phyloP scores from a whole-genome alignment of 2,113 vertebrate genomes.

The Neotoma lepida region DNA sequence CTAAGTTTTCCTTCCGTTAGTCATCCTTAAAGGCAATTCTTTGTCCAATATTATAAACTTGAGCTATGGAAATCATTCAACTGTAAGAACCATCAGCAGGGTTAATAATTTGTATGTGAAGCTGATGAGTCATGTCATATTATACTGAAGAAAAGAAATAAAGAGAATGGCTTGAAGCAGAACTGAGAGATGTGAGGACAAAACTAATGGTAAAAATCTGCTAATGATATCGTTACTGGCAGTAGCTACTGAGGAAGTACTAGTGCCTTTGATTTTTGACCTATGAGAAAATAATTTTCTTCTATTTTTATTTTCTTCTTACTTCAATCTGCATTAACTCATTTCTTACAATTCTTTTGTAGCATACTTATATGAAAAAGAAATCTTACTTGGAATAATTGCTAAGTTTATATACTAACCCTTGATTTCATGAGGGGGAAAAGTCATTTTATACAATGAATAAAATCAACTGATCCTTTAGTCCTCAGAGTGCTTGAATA shows the following conservation, averaged over 20 bases:
- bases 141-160: not conserved
- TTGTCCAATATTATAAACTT: not conserved
- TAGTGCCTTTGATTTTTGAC: not conserved
- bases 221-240: not conserved
- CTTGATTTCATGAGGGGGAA: not conserved
- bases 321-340: not conserved
- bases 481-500: not conserved
- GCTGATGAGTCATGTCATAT: not conserved
- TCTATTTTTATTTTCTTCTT: not conserved
- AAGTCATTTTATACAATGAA: not conserved
- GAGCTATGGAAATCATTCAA: not conserved
- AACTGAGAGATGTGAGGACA: not conserved
- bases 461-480: not conserved
- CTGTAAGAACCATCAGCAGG: not conserved
- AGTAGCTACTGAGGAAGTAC: not conserved
- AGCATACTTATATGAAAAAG: not conserved
- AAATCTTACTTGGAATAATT: not conserved
- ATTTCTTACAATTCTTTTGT: not conserved
- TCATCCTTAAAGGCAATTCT: not conserved
- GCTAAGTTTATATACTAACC: not conserved
- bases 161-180: not conserved
- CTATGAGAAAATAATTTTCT: not conserved
- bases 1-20: not conserved
- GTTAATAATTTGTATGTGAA: not conserved
- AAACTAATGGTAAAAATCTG: not conserved